Evolutionary conservation across 2,797 vertebrate genomes (phyloP).

Genomic region (Steatocranus sp.): DNA sequence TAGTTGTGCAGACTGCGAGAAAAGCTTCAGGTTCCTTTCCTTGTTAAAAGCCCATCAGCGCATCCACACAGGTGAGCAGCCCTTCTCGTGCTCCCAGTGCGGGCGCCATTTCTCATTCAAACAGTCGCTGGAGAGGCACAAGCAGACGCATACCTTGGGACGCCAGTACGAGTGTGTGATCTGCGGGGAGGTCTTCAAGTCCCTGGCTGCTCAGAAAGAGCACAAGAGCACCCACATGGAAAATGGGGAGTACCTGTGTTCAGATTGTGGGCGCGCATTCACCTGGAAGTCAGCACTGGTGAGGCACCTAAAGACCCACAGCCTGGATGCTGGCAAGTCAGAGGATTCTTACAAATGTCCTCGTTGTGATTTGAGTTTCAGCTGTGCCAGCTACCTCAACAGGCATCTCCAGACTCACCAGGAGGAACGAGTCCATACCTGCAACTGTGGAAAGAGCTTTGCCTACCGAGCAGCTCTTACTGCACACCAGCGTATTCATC

Average conservation of each 20-base stretch:
- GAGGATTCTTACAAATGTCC: slow-evolving; percentile 43
- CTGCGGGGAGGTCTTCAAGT: slow-evolving; percentile 71
- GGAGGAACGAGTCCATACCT: slow-evolving; percentile 53
- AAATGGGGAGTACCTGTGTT: slow-evolving; percentile 57
- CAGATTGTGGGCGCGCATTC: slow-evolving; percentile 60
- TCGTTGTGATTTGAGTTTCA: slow-evolving; percentile 56
- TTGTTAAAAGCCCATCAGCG: slow-evolving; percentile 71
- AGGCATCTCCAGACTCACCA: slow-evolving; percentile 60
- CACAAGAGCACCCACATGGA: slow-evolving; percentile 56
- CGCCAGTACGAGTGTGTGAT: slow-evolving; percentile 61
- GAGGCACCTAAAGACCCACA: slow-evolving; percentile 67
- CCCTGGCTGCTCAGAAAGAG: slow-evolving; percentile 34
- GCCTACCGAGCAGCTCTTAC: slow-evolving; percentile 66
- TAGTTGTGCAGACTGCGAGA: slow-evolving; percentile 67
- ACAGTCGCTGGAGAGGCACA: slow-evolving; percentile 75
- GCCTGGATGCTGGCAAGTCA: background rate
- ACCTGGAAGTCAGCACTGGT: slow-evolving; percentile 67
- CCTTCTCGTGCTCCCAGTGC: slow-evolving; percentile 70
- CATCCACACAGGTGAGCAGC: slow-evolving; percentile 75
- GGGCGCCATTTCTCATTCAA: slow-evolving; percentile 74
- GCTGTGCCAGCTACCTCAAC: slow-evolving; percentile 42
- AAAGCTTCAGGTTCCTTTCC: slow-evolving; percentile 70
- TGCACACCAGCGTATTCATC: slow-evolving; percentile 66
- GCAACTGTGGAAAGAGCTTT: slow-evolving; percentile 74
- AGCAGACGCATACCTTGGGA: slow-evolving; percentile 67